Base-by-base conservation (phyloP, 2,113 vertebrate species). In the Oryzias curvinotus region DNA sequence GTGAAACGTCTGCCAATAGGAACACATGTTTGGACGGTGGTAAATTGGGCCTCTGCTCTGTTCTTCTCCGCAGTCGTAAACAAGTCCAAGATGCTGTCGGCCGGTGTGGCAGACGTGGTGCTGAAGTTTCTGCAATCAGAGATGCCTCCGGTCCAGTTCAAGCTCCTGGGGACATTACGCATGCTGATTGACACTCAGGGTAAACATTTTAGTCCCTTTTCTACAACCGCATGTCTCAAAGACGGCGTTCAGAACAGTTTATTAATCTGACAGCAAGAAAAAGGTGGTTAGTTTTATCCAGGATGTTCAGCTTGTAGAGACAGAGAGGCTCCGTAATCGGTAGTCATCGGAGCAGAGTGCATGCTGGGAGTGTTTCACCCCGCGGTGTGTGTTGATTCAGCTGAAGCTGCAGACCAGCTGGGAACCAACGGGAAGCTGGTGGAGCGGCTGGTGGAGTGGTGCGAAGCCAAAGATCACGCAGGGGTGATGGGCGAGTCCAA, bases 131-230 rank as follows among this genome's bases (percentile, higher is more conserved):
- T 98, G 70, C 95, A 93, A 75, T 98, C 97, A 0, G 96, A 99
- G 90, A 98, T 98, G 96, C 96, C 97, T 52, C 97, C 97, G 0
- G 97, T 99, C 17, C 97, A 99, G 81, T 99, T 99, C 83, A 98
- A 98, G 81, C 93, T 99, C 42, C 88, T 99, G 85, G 97, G 97
- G 73, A 99, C 97, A 5, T 89, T 99, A 87, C 92, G 97, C 62
- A 99, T 99, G 97, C 93, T 99, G 86, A 98, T 98, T 81, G 97
- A 99, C 87, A 97, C 96, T 48, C 96, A 99, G 94, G 96, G 97
- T 99, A 75, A n/a, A 51, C 1, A 4, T 14, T 56, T 5, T 1
- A 12, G 7, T 49, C 3, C 5, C 21, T 49, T 25, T 26, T 2
- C 47, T 14, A 30, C 16, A 13, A 4, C 12, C 7, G 1, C 3